Conservation (phyloP, 2,797 vertebrate species). For the Etheostoma nigrum region DNA sequence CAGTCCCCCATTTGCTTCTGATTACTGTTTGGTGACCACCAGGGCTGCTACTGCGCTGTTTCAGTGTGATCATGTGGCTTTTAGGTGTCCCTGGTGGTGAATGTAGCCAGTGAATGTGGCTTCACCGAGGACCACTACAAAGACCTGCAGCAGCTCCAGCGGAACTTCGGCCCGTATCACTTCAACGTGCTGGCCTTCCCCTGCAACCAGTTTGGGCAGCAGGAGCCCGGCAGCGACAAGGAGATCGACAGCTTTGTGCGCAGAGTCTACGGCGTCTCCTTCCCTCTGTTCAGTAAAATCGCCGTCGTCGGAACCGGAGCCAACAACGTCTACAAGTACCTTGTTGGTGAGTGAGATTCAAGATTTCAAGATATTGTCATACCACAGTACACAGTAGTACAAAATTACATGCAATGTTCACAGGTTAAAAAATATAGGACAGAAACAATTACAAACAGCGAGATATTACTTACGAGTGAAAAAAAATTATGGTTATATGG, state of each 20-base stretch:
- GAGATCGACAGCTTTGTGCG: slow-evolving; percentile 95
- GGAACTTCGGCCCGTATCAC: slow-evolving; percentile 92
- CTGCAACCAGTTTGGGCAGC: slow-evolving; percentile 98
- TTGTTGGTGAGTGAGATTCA: slow-evolving; percentile 85
- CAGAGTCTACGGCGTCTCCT: slow-evolving; percentile 89
- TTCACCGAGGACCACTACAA: slow-evolving; percentile 94
- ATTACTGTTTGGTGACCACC: neutral
- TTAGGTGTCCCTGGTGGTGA: slow-evolving; percentile 95
- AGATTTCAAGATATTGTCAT: too few relatives aligned
- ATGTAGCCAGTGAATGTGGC: slow-evolving; percentile 96
- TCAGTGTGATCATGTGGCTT: slow-evolving; percentile 3
- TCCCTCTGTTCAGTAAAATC: slow-evolving; percentile 97
- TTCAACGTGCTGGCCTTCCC: slow-evolving; percentile 97
- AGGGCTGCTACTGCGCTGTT: neutral
- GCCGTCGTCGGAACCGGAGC: slow-evolving; percentile 89
- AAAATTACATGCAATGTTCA: too few relatives aligned
- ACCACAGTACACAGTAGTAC: too few relatives aligned
- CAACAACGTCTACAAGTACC: slow-evolving; percentile 93
- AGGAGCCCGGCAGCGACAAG: slow-evolving; percentile 93
- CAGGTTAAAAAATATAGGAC: too few relatives aligned
- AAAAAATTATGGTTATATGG: too few relatives aligned
- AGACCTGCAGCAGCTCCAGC: slow-evolving; percentile 92
- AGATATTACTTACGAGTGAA: too few relatives aligned
- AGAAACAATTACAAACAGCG: too few relatives aligned
- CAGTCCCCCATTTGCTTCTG: neutral